These are phyloP conservation scores for Mormyrops boulengeri DNA, from an alignment of 2,797 vertebrate genomes.

Conservation along the genomic window DNA sequence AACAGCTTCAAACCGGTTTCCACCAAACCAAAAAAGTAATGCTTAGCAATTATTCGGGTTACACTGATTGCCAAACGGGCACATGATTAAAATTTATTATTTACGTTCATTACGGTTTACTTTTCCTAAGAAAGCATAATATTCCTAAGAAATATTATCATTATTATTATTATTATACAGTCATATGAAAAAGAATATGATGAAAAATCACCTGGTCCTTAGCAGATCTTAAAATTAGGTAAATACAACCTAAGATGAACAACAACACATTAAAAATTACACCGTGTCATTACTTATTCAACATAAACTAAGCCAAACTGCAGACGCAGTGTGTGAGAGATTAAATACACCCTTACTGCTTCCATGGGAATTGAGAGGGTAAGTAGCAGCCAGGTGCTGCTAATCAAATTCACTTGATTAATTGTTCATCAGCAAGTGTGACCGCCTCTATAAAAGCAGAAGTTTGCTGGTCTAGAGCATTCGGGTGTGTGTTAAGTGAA, in stretches of 20 bases:
- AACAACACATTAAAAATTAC: background rate
- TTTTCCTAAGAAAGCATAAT: background rate
- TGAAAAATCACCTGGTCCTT: background rate
- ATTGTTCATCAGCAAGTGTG: background rate
- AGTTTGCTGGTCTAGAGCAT: background rate
- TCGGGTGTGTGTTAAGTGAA: background rate
- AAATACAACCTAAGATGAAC: background rate
- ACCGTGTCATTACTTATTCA: background rate
- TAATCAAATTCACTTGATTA: background rate
- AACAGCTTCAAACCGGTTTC: constrained; percentile 59
- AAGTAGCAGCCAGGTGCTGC: background rate
- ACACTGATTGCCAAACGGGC: background rate
- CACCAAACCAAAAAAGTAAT: constrained; percentile 39
- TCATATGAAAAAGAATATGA: background rate
- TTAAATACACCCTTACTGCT: background rate
- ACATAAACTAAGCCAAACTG: background rate
- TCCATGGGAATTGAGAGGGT: background rate
- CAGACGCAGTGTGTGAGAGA: background rate
- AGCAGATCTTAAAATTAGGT: background rate
- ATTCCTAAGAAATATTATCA: no score
- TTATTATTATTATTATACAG: background rate
- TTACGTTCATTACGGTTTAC: background rate
- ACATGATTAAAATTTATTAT: background rate
- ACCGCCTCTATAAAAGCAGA: background rate
- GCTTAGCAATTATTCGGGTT: background rate